Base-by-base conservation (phyloP, 1,140 invertebrate genomes). In the Heliothis subflexa region DNA sequence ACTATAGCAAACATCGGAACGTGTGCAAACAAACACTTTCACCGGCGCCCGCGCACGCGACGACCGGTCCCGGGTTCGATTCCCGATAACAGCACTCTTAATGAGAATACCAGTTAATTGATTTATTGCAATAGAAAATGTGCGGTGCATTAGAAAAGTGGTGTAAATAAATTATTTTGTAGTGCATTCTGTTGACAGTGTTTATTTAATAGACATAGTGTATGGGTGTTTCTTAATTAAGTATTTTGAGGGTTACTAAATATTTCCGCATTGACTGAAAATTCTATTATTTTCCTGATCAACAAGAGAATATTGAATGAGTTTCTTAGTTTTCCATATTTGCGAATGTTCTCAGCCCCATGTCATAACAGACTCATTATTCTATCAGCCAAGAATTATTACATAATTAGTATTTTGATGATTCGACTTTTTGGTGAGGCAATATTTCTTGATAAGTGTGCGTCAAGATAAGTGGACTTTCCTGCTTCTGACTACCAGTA, bases 81-180 rank as follows among this genome's bases (percentile, higher is more conserved):
- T 89, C 91, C 88, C 85, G 91, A 92, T 92, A 92, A 90, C 87
- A 85, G 83, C 83, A 81, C 79, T 81, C 83, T 83, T 90, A 91
- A 91, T 91, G 90, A 89, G 90, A 89, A 87, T 88, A 85, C 86
- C 78, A 83, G 79, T 85, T 89, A 89, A 86, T 89, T 92, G 88
- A 91, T 91, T 88, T 91, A 92, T 90, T 85, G 70, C 73, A 68
- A 28, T 52, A 66, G 74, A 77, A 68, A 64, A 68, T 50, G 64
- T 61, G 45, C 50, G 33, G 21, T 13, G 28, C 73, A 70, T 72
- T 71, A 71, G 64, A 71, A 61, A 78, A 71, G 18, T 61, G 47
- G 28, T 54, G 16, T 18, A 52, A 52, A 40, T 72, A 62, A 62
- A 75, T 61, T 62, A 33, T 75, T 45, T 47, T 45, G 68, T 72